phyloP scores from a whole-genome alignment of 1,140 invertebrate genomes.

The Chlorops oryzae region DNA sequence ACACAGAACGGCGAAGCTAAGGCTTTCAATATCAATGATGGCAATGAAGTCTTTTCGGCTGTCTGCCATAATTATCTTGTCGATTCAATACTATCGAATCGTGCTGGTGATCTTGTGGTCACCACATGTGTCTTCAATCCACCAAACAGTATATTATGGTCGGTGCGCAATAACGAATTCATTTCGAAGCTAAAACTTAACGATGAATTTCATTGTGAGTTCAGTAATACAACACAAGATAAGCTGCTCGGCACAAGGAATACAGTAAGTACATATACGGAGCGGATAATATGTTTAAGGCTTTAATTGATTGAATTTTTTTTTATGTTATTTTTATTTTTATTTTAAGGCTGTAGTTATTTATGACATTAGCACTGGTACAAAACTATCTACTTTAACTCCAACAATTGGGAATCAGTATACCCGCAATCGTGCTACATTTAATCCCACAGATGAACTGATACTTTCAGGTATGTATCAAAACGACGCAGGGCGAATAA shows the following conservation, averaged over 20 bases:
- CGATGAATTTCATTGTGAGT: conserved; percentile 86
- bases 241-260: conserved; percentile 76
- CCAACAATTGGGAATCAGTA: conserved; percentile 86
- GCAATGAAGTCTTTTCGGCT: conserved; percentile 70
- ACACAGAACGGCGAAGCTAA: conserved; percentile 83
- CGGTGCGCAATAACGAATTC: conserved; percentile 61
- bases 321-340: conserved; percentile 9
- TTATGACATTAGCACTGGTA: conserved; percentile 82
- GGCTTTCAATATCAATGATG: conserved; percentile 75
- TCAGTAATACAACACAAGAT: conserved; percentile 81
- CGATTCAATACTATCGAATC: conserved; percentile 60
- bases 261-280: conserved; percentile 56
- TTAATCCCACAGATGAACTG: conserved; percentile 88
- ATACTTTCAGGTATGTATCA: conserved; percentile 64
- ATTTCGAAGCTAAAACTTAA: conserved; percentile 67
- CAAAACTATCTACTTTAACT: conserved; percentile 65
- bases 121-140: conserved; percentile 79
- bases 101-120: conserved; percentile 71
- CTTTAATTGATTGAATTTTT: conserved; percentile 21
- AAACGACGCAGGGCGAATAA: no score
- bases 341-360: conserved; percentile 58
- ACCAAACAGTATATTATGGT: conserved; percentile 82
- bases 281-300: neutral
- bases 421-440: conserved; percentile 87
- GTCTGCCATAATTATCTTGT: conserved; percentile 79